A percentile compares a stretch with the other conserved stretches of the same genome.
Evolutionary conservation across 2,113 vertebrate genomes (phyloP).

Genomic region (Euleptes europaea): DNA sequence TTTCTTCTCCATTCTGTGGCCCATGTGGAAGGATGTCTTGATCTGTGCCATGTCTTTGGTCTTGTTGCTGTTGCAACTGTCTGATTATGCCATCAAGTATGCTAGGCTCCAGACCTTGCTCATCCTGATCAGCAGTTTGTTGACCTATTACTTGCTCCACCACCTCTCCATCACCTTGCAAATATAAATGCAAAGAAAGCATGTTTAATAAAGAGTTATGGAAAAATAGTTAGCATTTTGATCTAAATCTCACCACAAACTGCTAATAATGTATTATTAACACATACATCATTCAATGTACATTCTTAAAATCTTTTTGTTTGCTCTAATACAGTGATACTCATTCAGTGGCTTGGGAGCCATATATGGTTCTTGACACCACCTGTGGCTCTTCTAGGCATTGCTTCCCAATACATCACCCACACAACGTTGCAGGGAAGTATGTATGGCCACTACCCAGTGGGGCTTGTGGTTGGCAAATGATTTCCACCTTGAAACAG

Average conservation of each 20-base stretch:
- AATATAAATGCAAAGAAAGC: background rate
- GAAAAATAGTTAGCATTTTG: background rate
- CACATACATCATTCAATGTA: background rate
- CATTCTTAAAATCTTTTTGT: background rate
- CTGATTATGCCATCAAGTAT: constrained; percentile 90
- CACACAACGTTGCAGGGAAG: too few species aligned
- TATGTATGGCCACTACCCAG: too few species aligned
- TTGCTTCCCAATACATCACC: too few species aligned
- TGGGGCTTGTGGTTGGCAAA: too few species aligned
- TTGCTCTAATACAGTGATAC: too few species aligned
- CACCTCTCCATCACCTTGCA: constrained; percentile 92
- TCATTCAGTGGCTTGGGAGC: too few species aligned
- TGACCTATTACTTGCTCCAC: constrained; percentile 97
- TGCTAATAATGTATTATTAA: background rate
- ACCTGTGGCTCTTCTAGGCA: too few species aligned
- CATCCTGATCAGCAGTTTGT: constrained; percentile 85
- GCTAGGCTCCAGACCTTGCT: constrained; percentile 75
- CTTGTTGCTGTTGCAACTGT: constrained; percentile 86
- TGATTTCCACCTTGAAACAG: too few species aligned
- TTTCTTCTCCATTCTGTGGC: constrained; percentile 68
- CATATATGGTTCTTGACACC: too few species aligned
- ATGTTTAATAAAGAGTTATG: background rate
- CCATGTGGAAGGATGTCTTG: constrained; percentile 59
- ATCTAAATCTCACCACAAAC: background rate
- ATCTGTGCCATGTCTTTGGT: constrained; percentile 69